Percentiles rank a stretch among this genome's conserved stretches.
These are phyloP conservation scores for Amyelois transitella DNA, from an alignment of 1,140 invertebrate species.

Conservation along the genomic window DNA sequence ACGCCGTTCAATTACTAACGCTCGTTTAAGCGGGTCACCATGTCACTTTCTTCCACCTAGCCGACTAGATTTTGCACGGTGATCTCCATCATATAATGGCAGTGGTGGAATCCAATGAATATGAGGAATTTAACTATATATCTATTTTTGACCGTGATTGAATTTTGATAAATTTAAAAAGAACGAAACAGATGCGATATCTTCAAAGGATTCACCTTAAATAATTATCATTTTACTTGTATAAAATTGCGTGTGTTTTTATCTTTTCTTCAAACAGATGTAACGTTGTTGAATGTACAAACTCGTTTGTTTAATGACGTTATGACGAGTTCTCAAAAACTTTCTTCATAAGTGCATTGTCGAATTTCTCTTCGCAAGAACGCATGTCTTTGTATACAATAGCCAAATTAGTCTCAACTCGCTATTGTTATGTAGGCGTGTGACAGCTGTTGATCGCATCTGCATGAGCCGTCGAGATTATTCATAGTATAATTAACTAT, in stretches of 20 bases:
- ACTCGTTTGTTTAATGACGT: slow-evolving; percentile 50
- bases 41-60: slow-evolving; percentile 54
- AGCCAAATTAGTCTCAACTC: slow-evolving; percentile 34
- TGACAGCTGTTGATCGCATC: slow-evolving; percentile 16
- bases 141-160: too few species aligned
- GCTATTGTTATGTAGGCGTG: slow-evolving; percentile 30
- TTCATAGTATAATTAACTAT: slow-evolving; percentile 1
- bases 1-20: slow-evolving; percentile 42
- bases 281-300: slow-evolving; percentile 13
- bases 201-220: too few species aligned
- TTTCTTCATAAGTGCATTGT: slow-evolving; percentile 64
- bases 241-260: too few species aligned
- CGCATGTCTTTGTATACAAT: slow-evolving; percentile 34
- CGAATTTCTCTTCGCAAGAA: slow-evolving; percentile 53
- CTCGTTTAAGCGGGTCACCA: slow-evolving; percentile 42
- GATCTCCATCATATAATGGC: not conserved
- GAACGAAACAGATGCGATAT: too few species aligned
- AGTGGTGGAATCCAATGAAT: not conserved
- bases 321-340: slow-evolving; percentile 47
- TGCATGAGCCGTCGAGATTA: not conserved
- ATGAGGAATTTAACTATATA: too few species aligned
- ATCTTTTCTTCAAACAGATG: too few species aligned
- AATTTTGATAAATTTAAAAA: too few species aligned
- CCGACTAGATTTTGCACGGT: slow-evolving; percentile 15
- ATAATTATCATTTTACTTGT: too few species aligned